Conservation (phyloP, 2,888 invertebrate genomes). For the Sepiola atlantica region DNA sequence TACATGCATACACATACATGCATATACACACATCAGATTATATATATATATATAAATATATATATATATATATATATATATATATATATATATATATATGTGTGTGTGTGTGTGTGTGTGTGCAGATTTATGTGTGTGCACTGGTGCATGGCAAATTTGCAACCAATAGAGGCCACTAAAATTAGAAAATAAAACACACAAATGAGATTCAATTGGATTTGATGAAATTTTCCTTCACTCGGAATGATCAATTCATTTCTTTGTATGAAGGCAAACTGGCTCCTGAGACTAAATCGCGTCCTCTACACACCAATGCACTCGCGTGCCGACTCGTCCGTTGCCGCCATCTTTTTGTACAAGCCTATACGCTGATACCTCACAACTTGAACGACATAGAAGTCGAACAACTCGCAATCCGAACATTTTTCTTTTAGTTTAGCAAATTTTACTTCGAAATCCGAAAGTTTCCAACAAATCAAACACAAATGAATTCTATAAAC, state of each 20-base stretch:
- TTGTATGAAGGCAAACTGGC: neutral
- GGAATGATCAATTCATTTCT: neutral
- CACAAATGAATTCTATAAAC: too few relatives aligned
- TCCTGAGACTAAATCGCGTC: neutral
- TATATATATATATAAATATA: neutral
- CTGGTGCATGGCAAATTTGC: neutral
- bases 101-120: neutral
- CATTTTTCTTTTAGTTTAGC: too few relatives aligned
- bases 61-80: neutral
- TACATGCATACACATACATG: too few relatives aligned
- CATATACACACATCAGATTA: neutral
- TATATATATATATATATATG: neutral
- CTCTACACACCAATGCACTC: neutral
- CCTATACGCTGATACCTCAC: too few relatives aligned
- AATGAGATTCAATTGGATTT: slow-evolving; percentile 32
- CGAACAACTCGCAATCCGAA: too few relatives aligned
- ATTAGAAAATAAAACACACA: slow-evolving; percentile 6
- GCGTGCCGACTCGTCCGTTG: neutral
- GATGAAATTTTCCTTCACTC: neutral
- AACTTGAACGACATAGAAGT: too few relatives aligned
- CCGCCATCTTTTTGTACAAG: neutral
- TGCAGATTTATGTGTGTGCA: neutral
- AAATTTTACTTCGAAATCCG: too few relatives aligned
- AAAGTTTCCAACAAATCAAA: too few relatives aligned
- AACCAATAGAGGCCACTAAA: neutral